Evolutionary conservation across 2,113 vertebrate genomes (phyloP), one percentile per base, ranked within the genome.

Genomic region (Larimichthys polyactis): DNA sequence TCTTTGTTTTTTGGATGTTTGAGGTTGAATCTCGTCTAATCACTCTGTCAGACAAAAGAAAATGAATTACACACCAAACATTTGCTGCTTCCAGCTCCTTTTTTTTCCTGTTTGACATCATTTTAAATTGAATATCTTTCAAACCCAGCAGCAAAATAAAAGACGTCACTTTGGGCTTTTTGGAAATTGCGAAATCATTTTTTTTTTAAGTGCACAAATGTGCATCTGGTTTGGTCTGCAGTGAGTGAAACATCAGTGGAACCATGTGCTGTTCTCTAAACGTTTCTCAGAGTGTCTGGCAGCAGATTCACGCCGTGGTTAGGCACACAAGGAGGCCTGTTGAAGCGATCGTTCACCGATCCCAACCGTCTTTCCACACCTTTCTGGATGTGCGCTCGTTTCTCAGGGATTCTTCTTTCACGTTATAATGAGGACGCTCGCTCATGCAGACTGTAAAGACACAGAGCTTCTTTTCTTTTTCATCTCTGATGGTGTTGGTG

Each of bases 361-460:
- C 9, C 66, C 20, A 32, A 32, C 32, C 4, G 4, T 54, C 9
- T 5, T 44, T 15, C 10, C 9, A 19, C 77, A 16, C 60, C 43
- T 75, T 64, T 44, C 36, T 73, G 4, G 54, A 46, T 52, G 0
- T 17, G 4, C 5, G 5, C 44, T 74, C 54, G 19, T 32, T 4
- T 11, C 52, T 1, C 16, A 0, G 8, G 6, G 66, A 44, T 63
- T 78, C 29, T 48, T 24, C 63, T 60, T 66, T 24, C 32, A 43
- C 62, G 12, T 72, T 48, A 22, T 75, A 78, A 84, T 73, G 74
- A 84, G 78, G 59, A 46, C 2, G 27, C 58, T 62, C 52, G 9
- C 40, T 64, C 22, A 0, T 32, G 36, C 36, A 29, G 51, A 43
- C 79, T 59, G 64, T 20, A 24, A 19, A 27, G 40, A 43, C 43